Base-by-base conservation (phyloP, 2,113 vertebrate species). In the Bos taurus region DNA sequence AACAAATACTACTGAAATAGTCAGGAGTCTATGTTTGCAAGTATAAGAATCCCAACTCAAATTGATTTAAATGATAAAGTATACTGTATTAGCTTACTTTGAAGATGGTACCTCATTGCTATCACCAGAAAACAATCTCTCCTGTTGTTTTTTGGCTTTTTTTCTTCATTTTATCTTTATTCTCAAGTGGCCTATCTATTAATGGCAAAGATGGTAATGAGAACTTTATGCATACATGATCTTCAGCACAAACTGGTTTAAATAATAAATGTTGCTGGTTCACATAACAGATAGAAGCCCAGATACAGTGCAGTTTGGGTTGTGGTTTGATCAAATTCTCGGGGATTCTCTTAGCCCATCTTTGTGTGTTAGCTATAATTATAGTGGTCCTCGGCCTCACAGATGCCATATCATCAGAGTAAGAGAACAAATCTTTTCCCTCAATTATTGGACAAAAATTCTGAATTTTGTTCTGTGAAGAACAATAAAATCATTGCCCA, bases 31-130 rank as follows among this genome's bases (percentile, higher is more conserved):
- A 56, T 40, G 81, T 96, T 94, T 95, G 74, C 62, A 83, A 91
- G 60, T 87, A 83, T 77, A 94, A 92, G 56, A 96, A 36, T 56
- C 52, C 64, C 57, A 94, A 60, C 30, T 96, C 64, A 87, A 77
- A 85, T 71, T 56, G 60, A 90, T 90, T 83, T 94, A 89, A 95
- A 80, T 92, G 88, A 71, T 36, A 84, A 97, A 89, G 15, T 28
- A 59, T 23, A 56, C 14, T 89, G 13, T 21, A 11, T 59, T 95
- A 78, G 87, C 88, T 96, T 96, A 17, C 59, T 74, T 90, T 92
- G 54, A 84, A 90, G 71, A 83, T 94, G 7, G 2, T 26, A 64
- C 81, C 60, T 92, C 33, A 77, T 21, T 64, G 48, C 54, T 64
- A 16, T 91, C 62, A 92, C 30, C 40, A 93, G 33, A 25, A 91